phyloP scores from a whole-genome alignment of 2,797 vertebrate species.

The Schizopygopsis malacanthus region DNA sequence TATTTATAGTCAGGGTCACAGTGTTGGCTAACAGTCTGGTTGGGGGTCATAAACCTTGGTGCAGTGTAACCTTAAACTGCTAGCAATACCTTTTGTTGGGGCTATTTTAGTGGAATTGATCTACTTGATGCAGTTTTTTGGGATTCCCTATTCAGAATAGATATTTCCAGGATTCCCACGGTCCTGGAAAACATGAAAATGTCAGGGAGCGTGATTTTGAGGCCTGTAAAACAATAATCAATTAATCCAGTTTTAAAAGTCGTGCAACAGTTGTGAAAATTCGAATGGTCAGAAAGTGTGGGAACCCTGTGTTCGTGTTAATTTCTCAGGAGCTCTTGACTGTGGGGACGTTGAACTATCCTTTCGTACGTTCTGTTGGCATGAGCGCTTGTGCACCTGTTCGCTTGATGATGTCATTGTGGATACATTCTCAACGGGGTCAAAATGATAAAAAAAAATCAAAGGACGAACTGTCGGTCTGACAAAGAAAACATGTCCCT shows the following conservation, averaged over 20 bases:
- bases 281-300: neutral
- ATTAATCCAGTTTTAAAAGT: neutral
- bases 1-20: neutral
- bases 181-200: neutral
- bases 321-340: conserved; percentile 19
- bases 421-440: conserved; percentile 6
- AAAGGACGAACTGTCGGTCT: neutral
- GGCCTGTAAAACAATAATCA: neutral
- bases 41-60: neutral
- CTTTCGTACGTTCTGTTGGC: neutral
- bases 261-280: neutral
- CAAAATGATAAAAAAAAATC: conserved; percentile 21
- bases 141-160: neutral
- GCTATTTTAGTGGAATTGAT: neutral
- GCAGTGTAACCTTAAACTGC: neutral
- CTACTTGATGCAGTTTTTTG: neutral
- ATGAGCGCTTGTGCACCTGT: conserved; percentile 30
- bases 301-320: neutral
- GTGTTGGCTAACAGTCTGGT: neutral
- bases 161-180: neutral
- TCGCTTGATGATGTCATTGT: conserved; percentile 33
- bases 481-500: conserved; percentile 30
- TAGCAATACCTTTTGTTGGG: conserved; percentile 17
- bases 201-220: neutral
- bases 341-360: conserved; percentile 2